These are phyloP conservation scores for Dromiciops gliroides DNA, from an alignment of 2,113 vertebrate genomes.

Conservation along the genomic window DNA sequence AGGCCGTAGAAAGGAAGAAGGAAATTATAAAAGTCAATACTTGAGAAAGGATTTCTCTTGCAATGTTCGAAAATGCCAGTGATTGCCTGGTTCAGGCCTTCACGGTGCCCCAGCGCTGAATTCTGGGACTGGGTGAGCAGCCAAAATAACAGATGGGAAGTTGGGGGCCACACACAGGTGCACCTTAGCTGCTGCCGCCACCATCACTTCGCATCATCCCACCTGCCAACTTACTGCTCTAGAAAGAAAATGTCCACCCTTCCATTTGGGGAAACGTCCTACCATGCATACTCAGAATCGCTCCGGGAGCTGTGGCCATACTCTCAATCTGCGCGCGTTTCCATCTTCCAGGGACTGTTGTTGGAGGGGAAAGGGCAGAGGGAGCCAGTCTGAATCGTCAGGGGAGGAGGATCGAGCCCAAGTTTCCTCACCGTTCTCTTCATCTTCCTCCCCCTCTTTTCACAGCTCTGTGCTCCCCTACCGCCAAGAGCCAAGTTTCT, in stretches of 20 bases:
- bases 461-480: neutral
- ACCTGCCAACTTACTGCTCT: neutral
- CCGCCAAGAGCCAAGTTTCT: neutral
- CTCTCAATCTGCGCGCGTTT: neutral
- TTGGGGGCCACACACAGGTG: too few species aligned
- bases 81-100: neutral
- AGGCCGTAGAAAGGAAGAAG: neutral
- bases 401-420: neutral
- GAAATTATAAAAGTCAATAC: too few species aligned
- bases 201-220: neutral
- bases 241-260: neutral
- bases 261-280: neutral
- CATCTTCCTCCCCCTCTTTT: neutral
- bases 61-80: rapidly evolving
- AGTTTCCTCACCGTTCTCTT: neutral
- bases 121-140: neutral
- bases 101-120: neutral
- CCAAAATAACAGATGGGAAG: neutral
- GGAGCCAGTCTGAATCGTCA: neutral
- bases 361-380: neutral
- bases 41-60: neutral
- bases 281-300: neutral
- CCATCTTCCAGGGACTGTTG: neutral
- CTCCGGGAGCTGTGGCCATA: neutral
- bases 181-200: neutral